Evolutionary conservation across 2,113 vertebrate genomes (phyloP).

Genomic region (Beaufortia kweichowensis): DNA sequence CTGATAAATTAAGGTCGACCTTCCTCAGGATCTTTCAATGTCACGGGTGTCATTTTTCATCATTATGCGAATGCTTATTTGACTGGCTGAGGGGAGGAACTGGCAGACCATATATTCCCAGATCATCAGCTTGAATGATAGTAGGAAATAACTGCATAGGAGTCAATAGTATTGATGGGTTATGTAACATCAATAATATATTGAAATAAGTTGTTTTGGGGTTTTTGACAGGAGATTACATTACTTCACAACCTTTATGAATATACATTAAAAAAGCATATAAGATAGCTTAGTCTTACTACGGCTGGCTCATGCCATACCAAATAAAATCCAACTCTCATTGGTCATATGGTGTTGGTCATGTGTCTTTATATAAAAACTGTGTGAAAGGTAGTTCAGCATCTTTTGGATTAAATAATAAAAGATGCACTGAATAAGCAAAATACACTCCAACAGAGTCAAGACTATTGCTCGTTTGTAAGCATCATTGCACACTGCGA

Average conservation of each 20-base stretch:
- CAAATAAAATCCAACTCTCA: too few relatives aligned
- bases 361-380: too few relatives aligned
- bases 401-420: background rate
- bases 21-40: constrained; percentile 46
- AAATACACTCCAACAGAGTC: background rate
- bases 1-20: constrained; percentile 36
- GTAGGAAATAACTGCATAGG: constrained; percentile 7
- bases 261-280: background rate
- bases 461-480: background rate
- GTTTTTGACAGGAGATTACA: background rate
- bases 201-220: background rate
- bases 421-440: background rate
- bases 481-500: constrained; percentile 6
- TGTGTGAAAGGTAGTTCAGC: background rate
- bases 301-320: too few relatives aligned
- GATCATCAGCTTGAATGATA: background rate
- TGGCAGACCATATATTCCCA: constrained; percentile 3
- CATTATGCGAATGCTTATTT: constrained; percentile 40
- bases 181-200: background rate
- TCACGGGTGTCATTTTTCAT: constrained; percentile 29
- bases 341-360: too few relatives aligned
- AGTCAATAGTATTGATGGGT: background rate
- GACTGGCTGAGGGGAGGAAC: constrained; percentile 19
- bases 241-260: background rate
- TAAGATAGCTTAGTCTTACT: too few relatives aligned